Conservation (phyloP, 2,888 invertebrate genomes). For the Hirudinaria manillensis region DNA sequence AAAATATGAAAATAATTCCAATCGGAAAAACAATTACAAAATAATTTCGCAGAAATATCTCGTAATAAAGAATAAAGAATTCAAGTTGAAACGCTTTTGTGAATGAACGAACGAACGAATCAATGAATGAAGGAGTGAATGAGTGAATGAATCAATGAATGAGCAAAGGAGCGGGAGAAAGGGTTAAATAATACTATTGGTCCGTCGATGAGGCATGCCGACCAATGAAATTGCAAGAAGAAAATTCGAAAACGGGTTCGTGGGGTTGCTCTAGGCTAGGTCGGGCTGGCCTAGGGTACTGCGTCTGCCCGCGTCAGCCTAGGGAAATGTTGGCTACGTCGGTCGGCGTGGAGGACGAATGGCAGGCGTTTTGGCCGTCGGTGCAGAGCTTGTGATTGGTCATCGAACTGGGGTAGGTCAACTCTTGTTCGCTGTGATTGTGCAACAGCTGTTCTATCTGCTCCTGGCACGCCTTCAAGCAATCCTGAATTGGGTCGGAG, state of each 20-base stretch:
- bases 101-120: too few relatives aligned
- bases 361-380: constrained; percentile 35
- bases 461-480: constrained; percentile 50
- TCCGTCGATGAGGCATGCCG: background rate
- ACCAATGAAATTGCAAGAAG: background rate
- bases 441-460: constrained; percentile 49
- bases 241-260: background rate
- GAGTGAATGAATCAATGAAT: too few relatives aligned
- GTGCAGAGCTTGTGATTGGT: constrained; percentile 3
- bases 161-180: background rate
- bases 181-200: background rate
- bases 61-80: too few relatives aligned
- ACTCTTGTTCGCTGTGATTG: constrained; percentile 44
- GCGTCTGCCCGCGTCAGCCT: background rate
- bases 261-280: background rate
- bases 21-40: too few relatives aligned
- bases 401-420: background rate
- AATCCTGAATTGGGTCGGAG: constrained; percentile 43
- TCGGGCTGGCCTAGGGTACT: too few relatives aligned
- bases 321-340: constrained; percentile 74
- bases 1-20: too few relatives aligned
- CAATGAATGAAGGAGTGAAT: too few relatives aligned
- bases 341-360: constrained; percentile 68
- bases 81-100: too few relatives aligned
- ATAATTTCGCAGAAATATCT: too few relatives aligned